These are phyloP conservation scores for Drosophila sulfurigaster DNA, from an alignment of 1,140 invertebrate genomes.

Conservation along the genomic window DNA sequence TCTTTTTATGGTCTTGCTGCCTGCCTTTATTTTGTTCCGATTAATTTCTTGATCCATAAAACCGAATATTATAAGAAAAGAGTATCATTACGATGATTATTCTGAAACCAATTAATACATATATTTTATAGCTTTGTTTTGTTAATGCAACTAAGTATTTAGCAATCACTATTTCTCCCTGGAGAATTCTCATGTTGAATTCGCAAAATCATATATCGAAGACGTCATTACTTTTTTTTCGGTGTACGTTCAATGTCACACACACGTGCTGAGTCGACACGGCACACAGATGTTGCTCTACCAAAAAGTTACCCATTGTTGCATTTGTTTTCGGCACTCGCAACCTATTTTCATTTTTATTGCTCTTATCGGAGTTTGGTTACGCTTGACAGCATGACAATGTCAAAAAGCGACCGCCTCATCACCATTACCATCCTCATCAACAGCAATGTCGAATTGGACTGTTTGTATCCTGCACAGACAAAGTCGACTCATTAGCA, in stretches of 20 bases:
- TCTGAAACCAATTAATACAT: no score
- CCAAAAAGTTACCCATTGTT: slow-evolving; percentile 54
- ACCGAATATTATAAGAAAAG: no score
- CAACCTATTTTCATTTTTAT: slow-evolving; percentile 78
- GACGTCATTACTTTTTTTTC: slow-evolving; percentile 16
- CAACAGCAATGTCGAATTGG: slow-evolving; percentile 48
- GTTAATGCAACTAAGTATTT: no score
- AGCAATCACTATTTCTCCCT: no score
- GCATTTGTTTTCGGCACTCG: slow-evolving; percentile 52
- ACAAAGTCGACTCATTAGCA: slow-evolving; percentile 52
- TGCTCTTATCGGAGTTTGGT: slow-evolving; percentile 84
- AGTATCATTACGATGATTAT: no score
- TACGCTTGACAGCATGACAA: slow-evolving; percentile 81
- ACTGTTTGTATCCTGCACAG: slow-evolving; percentile 36
- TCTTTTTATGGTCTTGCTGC: no score
- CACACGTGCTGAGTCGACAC: slow-evolving; percentile 7
- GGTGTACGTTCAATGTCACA: slow-evolving; percentile 43
- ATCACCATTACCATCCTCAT: slow-evolving; percentile 17
- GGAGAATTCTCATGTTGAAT: no score
- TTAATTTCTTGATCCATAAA: no score
- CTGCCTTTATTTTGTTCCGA: no score
- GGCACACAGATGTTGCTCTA: slow-evolving; percentile 65
- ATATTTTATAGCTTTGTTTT: no score
- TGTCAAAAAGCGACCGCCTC: slow-evolving; percentile 59
- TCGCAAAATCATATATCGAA: no score